Conservation (phyloP, 2,888 invertebrate species). For the Drosophila maculinotata region DNA sequence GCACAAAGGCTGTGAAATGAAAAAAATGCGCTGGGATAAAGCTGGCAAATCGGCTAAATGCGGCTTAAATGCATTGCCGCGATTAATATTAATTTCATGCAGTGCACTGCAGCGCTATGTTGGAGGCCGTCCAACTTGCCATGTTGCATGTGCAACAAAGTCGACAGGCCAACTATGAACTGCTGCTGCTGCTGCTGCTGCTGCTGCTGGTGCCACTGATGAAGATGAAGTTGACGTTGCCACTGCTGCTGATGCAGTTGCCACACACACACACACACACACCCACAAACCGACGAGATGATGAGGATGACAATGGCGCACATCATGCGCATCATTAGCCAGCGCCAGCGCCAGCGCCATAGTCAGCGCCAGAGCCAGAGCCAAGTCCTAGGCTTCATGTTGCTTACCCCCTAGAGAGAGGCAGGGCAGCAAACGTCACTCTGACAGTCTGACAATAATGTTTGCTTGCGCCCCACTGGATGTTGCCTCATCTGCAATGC, state of each 20-base stretch:
- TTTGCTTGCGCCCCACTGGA: slow-evolving; percentile 16
- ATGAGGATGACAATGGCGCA: slow-evolving; percentile 64
- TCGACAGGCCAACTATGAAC: slow-evolving; percentile 39
- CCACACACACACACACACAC: slow-evolving; percentile 51
- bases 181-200: slow-evolving; percentile 8
- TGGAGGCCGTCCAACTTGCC: slow-evolving; percentile 66
- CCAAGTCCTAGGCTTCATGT: slow-evolving; percentile 35
- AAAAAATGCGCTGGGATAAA: slow-evolving; percentile 45
- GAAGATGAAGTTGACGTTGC: slow-evolving; percentile 54
- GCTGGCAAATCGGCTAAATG: slow-evolving; percentile 73
- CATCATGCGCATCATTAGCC: slow-evolving; percentile 81
- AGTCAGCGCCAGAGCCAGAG: slow-evolving; percentile 24
- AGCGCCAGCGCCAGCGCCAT: slow-evolving; percentile 11
- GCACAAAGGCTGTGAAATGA: slow-evolving; percentile 47
- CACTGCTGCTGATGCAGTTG: slow-evolving; percentile 25
- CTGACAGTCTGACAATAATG: slow-evolving; percentile 49
- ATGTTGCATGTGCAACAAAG: slow-evolving; percentile 58
- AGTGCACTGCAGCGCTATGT: slow-evolving; percentile 60
- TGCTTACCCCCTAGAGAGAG: slow-evolving; percentile 5
- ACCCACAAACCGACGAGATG: slow-evolving; percentile 38
- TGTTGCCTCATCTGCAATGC: slow-evolving; percentile 21
- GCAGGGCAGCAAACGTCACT: slow-evolving; percentile 27
- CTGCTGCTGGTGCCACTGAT: slow-evolving; percentile 32
- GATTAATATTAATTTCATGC: slow-evolving; percentile 79
- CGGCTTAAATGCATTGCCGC: slow-evolving; percentile 78